phyloP scores from a whole-genome alignment of 2,888 invertebrate species.

The Leucophenga montana region DNA sequence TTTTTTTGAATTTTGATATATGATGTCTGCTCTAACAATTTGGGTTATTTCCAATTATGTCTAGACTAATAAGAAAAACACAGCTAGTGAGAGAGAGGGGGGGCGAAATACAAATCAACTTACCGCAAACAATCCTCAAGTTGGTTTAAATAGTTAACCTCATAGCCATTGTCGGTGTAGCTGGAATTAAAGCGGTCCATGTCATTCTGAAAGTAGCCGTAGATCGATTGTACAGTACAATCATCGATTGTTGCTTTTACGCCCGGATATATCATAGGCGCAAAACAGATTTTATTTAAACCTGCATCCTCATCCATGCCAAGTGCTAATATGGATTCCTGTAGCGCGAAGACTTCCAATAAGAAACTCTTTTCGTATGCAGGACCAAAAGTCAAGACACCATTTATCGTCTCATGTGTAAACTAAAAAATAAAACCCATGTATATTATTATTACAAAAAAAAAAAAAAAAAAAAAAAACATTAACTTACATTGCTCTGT shows the following conservation, averaged over 20 bases:
- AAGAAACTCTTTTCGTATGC: constrained; percentile 86
- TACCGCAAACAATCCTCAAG: constrained; percentile 70
- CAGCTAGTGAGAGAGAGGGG: too few relatives aligned
- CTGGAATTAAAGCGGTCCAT: constrained; percentile 74
- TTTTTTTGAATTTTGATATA: too few relatives aligned
- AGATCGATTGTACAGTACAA: constrained; percentile 87
- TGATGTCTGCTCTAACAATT: too few relatives aligned
- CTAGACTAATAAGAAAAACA: too few relatives aligned
- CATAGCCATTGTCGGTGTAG: constrained; percentile 69
- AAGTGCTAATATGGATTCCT: constrained; percentile 78
- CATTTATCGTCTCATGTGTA: constrained; percentile 71
- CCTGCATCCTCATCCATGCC: constrained; percentile 76
- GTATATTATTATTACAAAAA: not conserved
- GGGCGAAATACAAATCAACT: too few relatives aligned
- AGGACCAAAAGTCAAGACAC: constrained; percentile 80
- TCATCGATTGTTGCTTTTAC: constrained; percentile 75
- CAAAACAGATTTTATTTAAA: constrained; percentile 84
- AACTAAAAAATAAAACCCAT: constrained; percentile 53
- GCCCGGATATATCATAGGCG: constrained; percentile 83
- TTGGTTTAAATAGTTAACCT: constrained; percentile 71
- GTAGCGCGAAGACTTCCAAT: constrained; percentile 80
- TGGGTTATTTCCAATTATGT: too few relatives aligned
- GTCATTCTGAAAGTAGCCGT: constrained; percentile 84
- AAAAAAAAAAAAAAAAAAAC: not conserved
- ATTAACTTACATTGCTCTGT: constrained; percentile 74